Percentiles rank a stretch among this genome's conserved stretches.
phyloP scores from a whole-genome alignment of 53 echinoderm and acorn worm species.

The Paelopatides confundens region DNA sequence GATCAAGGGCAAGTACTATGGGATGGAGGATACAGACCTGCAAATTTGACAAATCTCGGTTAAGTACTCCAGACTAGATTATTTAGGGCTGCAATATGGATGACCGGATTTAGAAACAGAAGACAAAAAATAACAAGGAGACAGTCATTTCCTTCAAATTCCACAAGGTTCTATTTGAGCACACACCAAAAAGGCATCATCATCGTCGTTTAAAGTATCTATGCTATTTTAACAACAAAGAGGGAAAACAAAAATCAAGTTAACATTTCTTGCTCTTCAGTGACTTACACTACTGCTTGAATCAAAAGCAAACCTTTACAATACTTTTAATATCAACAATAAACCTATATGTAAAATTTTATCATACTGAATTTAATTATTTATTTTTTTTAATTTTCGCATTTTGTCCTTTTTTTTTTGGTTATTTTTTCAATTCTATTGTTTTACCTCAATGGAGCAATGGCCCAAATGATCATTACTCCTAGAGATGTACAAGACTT shows the following conservation, averaged over 20 bases:
- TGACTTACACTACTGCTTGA: constrained; percentile 60
- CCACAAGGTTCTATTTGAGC: constrained; percentile 61
- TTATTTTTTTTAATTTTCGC: background rate
- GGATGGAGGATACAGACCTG: too few species aligned
- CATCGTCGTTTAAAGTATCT: constrained; percentile 45
- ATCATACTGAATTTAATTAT: constrained; percentile 11
- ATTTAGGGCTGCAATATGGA: too few species aligned
- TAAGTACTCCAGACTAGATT: too few species aligned
- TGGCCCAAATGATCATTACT: background rate
- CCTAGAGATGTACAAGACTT: constrained; percentile 51
- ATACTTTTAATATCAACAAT: constrained; percentile 40
- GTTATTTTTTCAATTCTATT: background rate
- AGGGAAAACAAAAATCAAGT: constrained; percentile 27
- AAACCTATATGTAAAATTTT: constrained; percentile 45
- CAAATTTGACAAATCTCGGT: too few species aligned
- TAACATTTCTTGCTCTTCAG: constrained; percentile 46
- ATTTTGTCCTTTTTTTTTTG: background rate
- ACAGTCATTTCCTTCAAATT: constrained; percentile 42
- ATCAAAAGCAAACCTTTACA: constrained; percentile 41
- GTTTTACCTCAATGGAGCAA: background rate
- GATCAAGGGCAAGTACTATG: too few species aligned
- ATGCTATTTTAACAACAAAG: constrained; percentile 43
- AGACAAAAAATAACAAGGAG: too few species aligned
- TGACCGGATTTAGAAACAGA: too few species aligned
- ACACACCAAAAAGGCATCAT: constrained; percentile 60